Percentiles rank a stretch among this genome's conserved stretches.
These are phyloP conservation scores for Mesochorus sp. DNA, from an alignment of 2,888 invertebrate genomes.

Conservation along the genomic window DNA sequence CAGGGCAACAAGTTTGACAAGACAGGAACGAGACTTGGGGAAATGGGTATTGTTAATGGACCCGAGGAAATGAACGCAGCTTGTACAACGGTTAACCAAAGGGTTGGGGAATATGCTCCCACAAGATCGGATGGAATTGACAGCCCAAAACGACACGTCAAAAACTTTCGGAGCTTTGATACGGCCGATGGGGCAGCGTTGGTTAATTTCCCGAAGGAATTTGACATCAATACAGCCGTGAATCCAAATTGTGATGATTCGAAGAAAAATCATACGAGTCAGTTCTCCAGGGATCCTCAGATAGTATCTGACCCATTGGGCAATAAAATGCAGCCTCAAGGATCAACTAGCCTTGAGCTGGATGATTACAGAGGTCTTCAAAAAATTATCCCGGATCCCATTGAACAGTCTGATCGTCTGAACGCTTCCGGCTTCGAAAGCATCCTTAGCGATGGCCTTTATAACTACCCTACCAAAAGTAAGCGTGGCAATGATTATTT, in stretches of 20 bases:
- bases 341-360: slow-evolving; percentile 19
- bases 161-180: slow-evolving; percentile 11
- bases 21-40: neutral
- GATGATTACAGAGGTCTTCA: slow-evolving; percentile 22
- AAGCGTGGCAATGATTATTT: slow-evolving; percentile 1
- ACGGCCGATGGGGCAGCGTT: neutral
- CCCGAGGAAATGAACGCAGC: slow-evolving; percentile 17
- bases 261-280: slow-evolving; percentile 9
- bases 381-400: slow-evolving; percentile 41
- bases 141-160: slow-evolving; percentile 12
- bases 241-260: slow-evolving; percentile 16
- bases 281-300: neutral
- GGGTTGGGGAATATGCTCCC: neutral
- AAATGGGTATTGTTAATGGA: neutral
- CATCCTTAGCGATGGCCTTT: neutral
- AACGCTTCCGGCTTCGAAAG: slow-evolving; percentile 32
- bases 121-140: neutral
- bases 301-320: neutral
- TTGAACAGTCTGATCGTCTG: neutral
- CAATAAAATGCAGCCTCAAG: slow-evolving; percentile 1
- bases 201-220: neutral
- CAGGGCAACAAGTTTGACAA: slow-evolving; percentile 25
- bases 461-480: neutral
- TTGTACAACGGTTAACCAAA: slow-evolving; percentile 6
- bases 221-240: neutral